Base-by-base conservation (phyloP, 2,888 invertebrate species). In the Lasioglossum oenotherae region DNA sequence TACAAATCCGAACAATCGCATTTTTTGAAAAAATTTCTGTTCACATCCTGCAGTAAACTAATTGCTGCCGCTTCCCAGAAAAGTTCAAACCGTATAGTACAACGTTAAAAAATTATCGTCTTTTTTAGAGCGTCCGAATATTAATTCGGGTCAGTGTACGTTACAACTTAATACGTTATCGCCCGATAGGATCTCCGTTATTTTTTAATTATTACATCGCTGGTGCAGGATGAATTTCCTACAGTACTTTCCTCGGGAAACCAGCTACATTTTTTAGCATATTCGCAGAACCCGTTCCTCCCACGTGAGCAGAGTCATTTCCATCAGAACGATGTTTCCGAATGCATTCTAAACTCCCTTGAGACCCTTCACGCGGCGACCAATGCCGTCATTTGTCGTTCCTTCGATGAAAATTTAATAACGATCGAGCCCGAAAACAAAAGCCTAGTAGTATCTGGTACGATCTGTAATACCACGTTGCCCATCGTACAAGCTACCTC, bases 401-500 rank as follows among this genome's bases (percentile, higher is more conserved):
- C 75, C 41, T 78, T 69, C 49, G 74, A 38, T 38, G 64, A 57
- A 78, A 84, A 84, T 84, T 85, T 84, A 85, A 85, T 84, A 85
- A 84, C 44, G 64, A 76, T 85, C 85, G 79, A n/a, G 74, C 23
- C 38, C 64, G 57, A 76, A 84, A 85, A 85, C 85, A 80, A 84
- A 80, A 80, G 85, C 53, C 35, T 57, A 73, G 79, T 73, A 73
- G 75, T 64, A 79, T 75, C 79, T 14, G 72, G 38, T 57, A 76
- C 75, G 85, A 81, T 86, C 75, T 38, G 75, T 86, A 81, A 86
- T 86, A 77, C 85, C 73, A 84, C 84, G 84, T 80, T 82, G 87
- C 83, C 86, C 82, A 89, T 88, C 90, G 86, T 89, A 83, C 83
- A 80, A 81, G 86, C 85, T 85, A 85, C 89, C 89, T 91, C 91